phyloP scores from a whole-genome alignment of 1,140 invertebrate species.

The Teleopsis dalmanni region DNA sequence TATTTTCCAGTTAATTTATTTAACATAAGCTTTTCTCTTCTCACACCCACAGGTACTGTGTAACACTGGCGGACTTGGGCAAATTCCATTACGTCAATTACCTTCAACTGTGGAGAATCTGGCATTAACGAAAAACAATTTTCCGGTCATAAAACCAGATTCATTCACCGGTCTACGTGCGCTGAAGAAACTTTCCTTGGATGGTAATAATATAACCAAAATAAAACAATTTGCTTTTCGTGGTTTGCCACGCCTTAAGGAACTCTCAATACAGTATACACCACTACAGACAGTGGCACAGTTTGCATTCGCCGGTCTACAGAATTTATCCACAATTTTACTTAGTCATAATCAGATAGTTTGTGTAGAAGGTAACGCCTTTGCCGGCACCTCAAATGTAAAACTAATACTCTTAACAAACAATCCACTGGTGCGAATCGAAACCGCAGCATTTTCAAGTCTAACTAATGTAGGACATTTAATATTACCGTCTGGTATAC shows the following conservation, averaged over 20 bases:
- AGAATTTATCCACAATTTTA: slow-evolving; percentile 68
- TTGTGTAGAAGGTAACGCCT: slow-evolving; percentile 69
- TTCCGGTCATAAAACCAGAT: slow-evolving; percentile 67
- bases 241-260: slow-evolving; percentile 62
- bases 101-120: slow-evolving; percentile 69
- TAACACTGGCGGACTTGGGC: slow-evolving; percentile 70
- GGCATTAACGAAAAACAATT: slow-evolving; percentile 71
- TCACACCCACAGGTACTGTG: slow-evolving; percentile 62
- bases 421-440: slow-evolving; percentile 66
- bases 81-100: slow-evolving; percentile 64
- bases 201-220: slow-evolving; percentile 70
- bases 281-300: slow-evolving; percentile 65
- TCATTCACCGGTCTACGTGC: slow-evolving; percentile 65
- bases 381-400: slow-evolving; percentile 74
- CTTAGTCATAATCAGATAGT: slow-evolving; percentile 70
- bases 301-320: slow-evolving; percentile 72
- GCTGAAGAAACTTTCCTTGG: slow-evolving; percentile 64
- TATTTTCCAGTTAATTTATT: too few species aligned
- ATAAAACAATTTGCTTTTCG: slow-evolving; percentile 77
- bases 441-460: slow-evolving; percentile 70
- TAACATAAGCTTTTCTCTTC: too few species aligned
- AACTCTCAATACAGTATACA: slow-evolving; percentile 74
- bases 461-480: slow-evolving; percentile 68
- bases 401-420: slow-evolving; percentile 64
- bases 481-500: slow-evolving; percentile 68